A percentile compares a stretch with the other conserved stretches of the same genome.
These are phyloP conservation scores for Latrodectus elegans DNA, from an alignment of 2,888 invertebrate species.

Conservation along the genomic window DNA sequence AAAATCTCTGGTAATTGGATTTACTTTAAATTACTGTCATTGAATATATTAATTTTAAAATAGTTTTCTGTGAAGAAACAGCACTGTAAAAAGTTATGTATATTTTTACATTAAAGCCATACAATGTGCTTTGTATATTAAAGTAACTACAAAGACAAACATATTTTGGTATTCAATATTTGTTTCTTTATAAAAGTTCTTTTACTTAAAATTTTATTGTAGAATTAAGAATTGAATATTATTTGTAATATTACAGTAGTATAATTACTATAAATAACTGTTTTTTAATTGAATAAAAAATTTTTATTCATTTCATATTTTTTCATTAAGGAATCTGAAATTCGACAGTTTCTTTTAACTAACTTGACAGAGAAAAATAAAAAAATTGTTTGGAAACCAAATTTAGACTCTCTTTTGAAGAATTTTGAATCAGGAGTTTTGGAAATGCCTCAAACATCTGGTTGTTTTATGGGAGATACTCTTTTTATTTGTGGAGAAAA, in stretches of 20 bases:
- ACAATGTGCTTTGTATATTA: no score
- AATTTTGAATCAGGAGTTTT: slow-evolving; percentile 81
- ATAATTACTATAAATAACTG: not conserved
- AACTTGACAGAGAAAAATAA: slow-evolving; percentile 84
- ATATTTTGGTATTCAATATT: no score
- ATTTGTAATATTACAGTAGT: not conserved
- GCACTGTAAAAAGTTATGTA: no score
- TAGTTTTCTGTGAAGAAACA: no score
- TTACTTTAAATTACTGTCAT: no score
- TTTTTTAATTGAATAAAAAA: not conserved
- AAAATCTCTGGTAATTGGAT: no score
- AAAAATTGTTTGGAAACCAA: slow-evolving; percentile 85
- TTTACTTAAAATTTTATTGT: not conserved
- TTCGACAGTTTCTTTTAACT: slow-evolving; percentile 85
- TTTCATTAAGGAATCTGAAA: slow-evolving; percentile 73
- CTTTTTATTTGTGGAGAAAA: slow-evolving; percentile 88
- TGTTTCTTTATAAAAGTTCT: no score
- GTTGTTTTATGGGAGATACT: slow-evolving; percentile 81
- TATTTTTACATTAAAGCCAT: no score
- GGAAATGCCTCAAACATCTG: slow-evolving; percentile 79
- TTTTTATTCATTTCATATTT: no score
- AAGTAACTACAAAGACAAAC: no score
- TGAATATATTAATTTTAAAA: no score
- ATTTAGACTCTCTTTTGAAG: slow-evolving; percentile 82
- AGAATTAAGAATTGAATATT: not conserved